These are phyloP conservation scores for Tonatia bakeri DNA, from an alignment of 2,113 vertebrate genomes.

Conservation along the genomic window DNA sequence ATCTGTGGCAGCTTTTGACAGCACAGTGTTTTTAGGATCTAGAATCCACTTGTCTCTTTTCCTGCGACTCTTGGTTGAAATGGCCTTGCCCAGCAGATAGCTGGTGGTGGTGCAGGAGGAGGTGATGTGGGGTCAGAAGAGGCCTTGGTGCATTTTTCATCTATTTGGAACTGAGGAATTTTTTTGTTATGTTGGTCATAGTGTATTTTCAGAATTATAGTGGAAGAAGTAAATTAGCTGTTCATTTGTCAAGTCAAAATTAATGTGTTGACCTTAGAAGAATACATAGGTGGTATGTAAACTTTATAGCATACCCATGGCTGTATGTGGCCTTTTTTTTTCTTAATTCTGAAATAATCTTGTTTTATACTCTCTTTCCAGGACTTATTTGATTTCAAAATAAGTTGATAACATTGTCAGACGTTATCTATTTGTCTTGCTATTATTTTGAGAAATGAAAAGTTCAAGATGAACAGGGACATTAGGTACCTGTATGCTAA, in stretches of 20 bases:
- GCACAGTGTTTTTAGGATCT: not conserved
- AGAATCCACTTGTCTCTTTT: not conserved
- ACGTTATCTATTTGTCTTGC: not conserved
- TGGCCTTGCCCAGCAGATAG: not conserved
- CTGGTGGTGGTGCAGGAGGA: not conserved
- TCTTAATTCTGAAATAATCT: not conserved
- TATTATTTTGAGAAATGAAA: conserved; percentile 32
- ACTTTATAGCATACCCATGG: not conserved
- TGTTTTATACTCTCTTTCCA: not conserved
- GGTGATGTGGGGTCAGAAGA: not conserved
- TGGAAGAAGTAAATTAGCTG: not conserved
- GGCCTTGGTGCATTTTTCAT: not conserved
- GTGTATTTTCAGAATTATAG: not conserved
- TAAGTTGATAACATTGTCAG: not conserved
- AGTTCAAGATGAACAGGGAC: not conserved
- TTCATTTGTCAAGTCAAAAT: not conserved
- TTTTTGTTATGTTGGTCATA: not conserved
- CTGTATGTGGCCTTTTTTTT: not conserved
- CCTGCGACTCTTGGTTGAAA: not conserved
- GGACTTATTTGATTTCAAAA: conserved; percentile 23
- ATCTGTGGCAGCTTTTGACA: not conserved
- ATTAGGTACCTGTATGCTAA: not conserved
- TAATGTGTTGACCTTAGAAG: not conserved
- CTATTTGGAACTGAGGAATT: not conserved
- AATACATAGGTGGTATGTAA: not conserved